A percentile compares a stretch with the other conserved stretches of the same genome.
These are phyloP conservation scores for Uloborus plumipes DNA, from an alignment of 2,888 invertebrate genomes.

Conservation along the genomic window DNA sequence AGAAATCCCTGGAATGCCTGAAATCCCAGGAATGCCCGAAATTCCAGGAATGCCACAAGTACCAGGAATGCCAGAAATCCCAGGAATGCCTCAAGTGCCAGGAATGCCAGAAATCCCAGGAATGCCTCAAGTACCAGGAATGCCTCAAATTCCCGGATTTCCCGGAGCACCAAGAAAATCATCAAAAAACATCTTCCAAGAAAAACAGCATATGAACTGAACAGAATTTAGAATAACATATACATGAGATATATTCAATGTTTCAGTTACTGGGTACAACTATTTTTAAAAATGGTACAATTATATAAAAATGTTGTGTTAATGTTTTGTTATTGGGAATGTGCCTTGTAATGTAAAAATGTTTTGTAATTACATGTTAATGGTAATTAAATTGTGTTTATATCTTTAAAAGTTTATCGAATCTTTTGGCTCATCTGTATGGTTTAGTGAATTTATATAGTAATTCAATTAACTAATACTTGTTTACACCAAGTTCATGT, in stretches of 20 bases:
- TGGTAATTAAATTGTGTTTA: neutral
- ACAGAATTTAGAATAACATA: neutral
- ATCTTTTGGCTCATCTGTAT: too few relatives aligned
- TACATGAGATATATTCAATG: neutral
- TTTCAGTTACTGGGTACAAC: neutral
- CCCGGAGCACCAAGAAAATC: neutral
- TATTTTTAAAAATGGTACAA: too few relatives aligned
- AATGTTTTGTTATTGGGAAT: too few relatives aligned
- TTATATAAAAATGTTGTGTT: too few relatives aligned
- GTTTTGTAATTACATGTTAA: too few relatives aligned
- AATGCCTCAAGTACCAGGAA: slow-evolving; percentile 19
- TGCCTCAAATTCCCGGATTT: slow-evolving; percentile 23
- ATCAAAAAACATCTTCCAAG: neutral
- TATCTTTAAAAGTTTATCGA: neutral
- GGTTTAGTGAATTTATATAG: too few relatives aligned
- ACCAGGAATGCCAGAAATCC: slow-evolving; percentile 36
- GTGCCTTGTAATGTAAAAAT: too few relatives aligned
- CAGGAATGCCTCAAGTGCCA: slow-evolving; percentile 37
- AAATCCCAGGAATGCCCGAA: slow-evolving; percentile 36
- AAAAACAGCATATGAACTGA: neutral
- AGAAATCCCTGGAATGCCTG: slow-evolving; percentile 25
- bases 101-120: slow-evolving; percentile 25
- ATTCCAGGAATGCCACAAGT: slow-evolving; percentile 19
- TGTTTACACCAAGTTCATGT: too few relatives aligned
- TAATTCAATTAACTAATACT: too few relatives aligned